Base-by-base conservation (phyloP, 2,797 vertebrate species). In the Aeoliscus strigatus region DNA sequence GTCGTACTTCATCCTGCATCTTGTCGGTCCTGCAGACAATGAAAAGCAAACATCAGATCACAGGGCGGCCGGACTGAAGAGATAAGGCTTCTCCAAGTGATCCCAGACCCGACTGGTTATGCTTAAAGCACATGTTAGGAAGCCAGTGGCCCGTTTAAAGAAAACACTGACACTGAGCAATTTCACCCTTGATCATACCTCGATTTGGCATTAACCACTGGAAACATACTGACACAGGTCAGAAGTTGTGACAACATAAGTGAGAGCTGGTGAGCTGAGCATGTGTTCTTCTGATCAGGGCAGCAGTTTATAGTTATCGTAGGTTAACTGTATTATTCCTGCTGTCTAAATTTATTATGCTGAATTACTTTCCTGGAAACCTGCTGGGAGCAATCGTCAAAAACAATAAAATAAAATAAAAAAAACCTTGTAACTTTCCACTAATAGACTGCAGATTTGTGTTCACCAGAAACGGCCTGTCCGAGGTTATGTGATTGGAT, bases 241-340 rank as follows among this genome's bases (percentile, higher is more conserved):
- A 77, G 52, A 53, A 55, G 69, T 58, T 57, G 73, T 75, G 71
- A 69, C 72, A 79, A 51, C 63, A 56, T 60, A 58, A 69, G 66
- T 58, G 66, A 27, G 51, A 57, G 51, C 49, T 32, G 64, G 66
- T 49, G 70, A 75, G 55, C 55, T 1, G 61, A 61, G 70, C 64
- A 42, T 50, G 41, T 59, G 65, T 34, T 69, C 56, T 9, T 44
- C 40, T 18, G 60, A 66, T 33, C 34, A 5, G 49, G 30, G 43
- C 73, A 52, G 65, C 55, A 54, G 70, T 66, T 73, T 77, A 50
- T 36, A 72, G 70, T 66, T 64, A 57, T 73, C 60, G 47, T 35
- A 66, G 75, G 69, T 80, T 70, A 69, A 79, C 68, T 51, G 57
- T 71, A 74, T 77, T 79, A 77, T 81, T 79, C 65, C 69, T 50